Base-by-base conservation (phyloP, 2,888 invertebrate species). In the Drosophila subquinaria region DNA sequence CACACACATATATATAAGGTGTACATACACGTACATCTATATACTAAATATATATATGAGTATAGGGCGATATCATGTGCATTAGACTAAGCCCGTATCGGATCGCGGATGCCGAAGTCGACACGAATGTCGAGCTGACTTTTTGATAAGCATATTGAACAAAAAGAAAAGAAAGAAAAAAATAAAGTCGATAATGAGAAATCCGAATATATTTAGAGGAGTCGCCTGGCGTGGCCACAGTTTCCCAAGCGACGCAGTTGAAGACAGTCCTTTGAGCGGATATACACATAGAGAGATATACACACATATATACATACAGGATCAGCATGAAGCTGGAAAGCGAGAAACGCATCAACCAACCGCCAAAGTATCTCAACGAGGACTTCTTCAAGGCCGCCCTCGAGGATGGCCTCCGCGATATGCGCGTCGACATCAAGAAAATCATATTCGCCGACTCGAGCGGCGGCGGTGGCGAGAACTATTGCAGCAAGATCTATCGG, bases 401-500 rank as follows among this genome's bases (percentile, higher is more conserved):
- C 10, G 91, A 91, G 75, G 90, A 92, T 74, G 92, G 92, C 0
- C 74, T 92, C 8, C 81, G 91, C 9, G 90, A 89, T 23, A 89
- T 87, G 82, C 80, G 87, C 0, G 88, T 93, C 36, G 88, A 90
- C 57, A 90, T 93, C 30, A 90, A 89, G 35, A 87, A 89, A 65
- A 89, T 92, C 13, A 76, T 82, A 35, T 90, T 92, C 50, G 79
- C 86, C 43, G 89, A 90, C 36, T 85, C 91, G 1, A 90, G 79
- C 51, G 88, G 89, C 9, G 91, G 90, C 3, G 91, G 90, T 2
- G 92, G 92, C 13, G 92, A 92, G 61, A 92, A 92, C 52, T 92
- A 92, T 57, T 90, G 92, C 71, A 92, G 92, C 47, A 90, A 91
- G 47, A 92, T 92, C 61, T 92, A 92, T 73, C 85, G 92, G 2